Percentiles rank a stretch among this genome's conserved stretches.
These are phyloP conservation scores for Drosophila kuntzei DNA, from an alignment of 2,888 invertebrate genomes.

Conservation along the genomic window DNA sequence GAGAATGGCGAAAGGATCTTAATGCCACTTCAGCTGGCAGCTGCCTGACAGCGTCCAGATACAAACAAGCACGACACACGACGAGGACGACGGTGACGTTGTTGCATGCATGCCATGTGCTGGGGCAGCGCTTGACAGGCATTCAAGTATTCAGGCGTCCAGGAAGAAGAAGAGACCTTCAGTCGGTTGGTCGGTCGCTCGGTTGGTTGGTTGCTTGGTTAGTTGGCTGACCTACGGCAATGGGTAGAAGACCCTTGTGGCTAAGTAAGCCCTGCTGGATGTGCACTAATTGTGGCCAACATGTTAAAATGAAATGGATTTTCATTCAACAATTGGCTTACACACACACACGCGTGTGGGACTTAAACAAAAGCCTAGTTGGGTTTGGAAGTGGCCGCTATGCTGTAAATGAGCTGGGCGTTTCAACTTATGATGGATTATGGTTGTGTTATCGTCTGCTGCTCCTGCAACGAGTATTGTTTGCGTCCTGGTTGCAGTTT, in stretches of 20 bases:
- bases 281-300: conserved; percentile 83
- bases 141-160: conserved; percentile 15
- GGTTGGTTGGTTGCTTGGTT: conserved; percentile 1
- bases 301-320: conserved; percentile 84
- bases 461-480: conserved; percentile 47
- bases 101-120: conserved; percentile 57
- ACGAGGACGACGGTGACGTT: conserved; percentile 15
- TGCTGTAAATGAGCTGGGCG: conserved; percentile 62
- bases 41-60: conserved; percentile 80
- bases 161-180: neutral
- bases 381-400: conserved; percentile 18
- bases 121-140: conserved; percentile 55
- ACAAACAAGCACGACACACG: conserved; percentile 45
- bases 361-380: conserved; percentile 43
- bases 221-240: conserved; percentile 26
- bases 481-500: conserved; percentile 33
- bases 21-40: conserved; percentile 83
- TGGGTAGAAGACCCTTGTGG: conserved; percentile 21
- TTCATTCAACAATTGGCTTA: conserved; percentile 81
- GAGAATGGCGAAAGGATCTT: conserved; percentile 57
- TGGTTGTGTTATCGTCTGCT: conserved; percentile 57
- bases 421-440: conserved; percentile 81
- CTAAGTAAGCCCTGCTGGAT: conserved; percentile 65
- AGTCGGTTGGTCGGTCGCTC: neutral
- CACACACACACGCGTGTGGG: conserved; percentile 33